Percentiles rank a stretch among this genome's conserved stretches.
Evolutionary conservation across 1,140 invertebrate species (phyloP).

Genomic region (Drosophila burlai): DNA sequence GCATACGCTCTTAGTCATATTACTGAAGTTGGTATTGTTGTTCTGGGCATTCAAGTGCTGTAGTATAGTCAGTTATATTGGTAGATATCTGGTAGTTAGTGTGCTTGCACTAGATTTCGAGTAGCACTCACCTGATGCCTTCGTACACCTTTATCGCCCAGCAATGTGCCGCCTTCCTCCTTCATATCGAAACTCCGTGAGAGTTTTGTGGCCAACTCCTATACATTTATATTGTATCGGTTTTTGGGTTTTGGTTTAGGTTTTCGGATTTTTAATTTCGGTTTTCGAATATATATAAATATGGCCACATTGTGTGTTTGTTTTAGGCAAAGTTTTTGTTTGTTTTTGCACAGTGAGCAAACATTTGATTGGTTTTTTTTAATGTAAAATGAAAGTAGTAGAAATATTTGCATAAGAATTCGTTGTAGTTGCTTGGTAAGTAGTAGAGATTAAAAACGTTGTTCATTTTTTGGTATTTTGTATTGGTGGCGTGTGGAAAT

Average conservation of each 20-base stretch:
- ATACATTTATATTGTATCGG: slow-evolving; percentile 64
- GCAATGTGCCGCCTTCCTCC: slow-evolving; percentile 90
- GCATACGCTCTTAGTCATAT: slow-evolving; percentile 36
- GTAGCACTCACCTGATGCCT: slow-evolving; percentile 85
- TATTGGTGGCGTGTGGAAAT: slow-evolving; percentile 36
- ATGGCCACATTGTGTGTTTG: slow-evolving; percentile 41
- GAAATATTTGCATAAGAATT: slow-evolving; percentile 82
- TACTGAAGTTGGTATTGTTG: slow-evolving; percentile 42
- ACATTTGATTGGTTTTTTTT: slow-evolving; percentile 55
- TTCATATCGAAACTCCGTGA: slow-evolving; percentile 94
- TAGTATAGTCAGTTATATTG: slow-evolving; percentile 46
- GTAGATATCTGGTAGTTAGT: slow-evolving; percentile 44
- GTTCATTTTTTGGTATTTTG: slow-evolving; percentile 46
- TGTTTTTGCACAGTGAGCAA: slow-evolving; percentile 64
- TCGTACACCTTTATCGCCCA: slow-evolving; percentile 88
- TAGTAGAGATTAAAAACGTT: slow-evolving; percentile 59
- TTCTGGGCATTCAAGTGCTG: slow-evolving; percentile 74
- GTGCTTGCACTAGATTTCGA: slow-evolving; percentile 56
- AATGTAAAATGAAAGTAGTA: slow-evolving; percentile 82
- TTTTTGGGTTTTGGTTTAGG: slow-evolving; percentile 19
- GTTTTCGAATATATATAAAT: slow-evolving; percentile 25
- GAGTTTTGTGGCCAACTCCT: slow-evolving; percentile 93
- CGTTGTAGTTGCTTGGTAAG: slow-evolving; percentile 60
- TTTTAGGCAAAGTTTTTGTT: slow-evolving; percentile 31
- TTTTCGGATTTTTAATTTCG: slow-evolving; percentile 25